A percentile compares a stretch with the other conserved stretches of the same genome.
Evolutionary conservation across 2,888 invertebrate species (phyloP).

Genomic region (Merodon equestris): DNA sequence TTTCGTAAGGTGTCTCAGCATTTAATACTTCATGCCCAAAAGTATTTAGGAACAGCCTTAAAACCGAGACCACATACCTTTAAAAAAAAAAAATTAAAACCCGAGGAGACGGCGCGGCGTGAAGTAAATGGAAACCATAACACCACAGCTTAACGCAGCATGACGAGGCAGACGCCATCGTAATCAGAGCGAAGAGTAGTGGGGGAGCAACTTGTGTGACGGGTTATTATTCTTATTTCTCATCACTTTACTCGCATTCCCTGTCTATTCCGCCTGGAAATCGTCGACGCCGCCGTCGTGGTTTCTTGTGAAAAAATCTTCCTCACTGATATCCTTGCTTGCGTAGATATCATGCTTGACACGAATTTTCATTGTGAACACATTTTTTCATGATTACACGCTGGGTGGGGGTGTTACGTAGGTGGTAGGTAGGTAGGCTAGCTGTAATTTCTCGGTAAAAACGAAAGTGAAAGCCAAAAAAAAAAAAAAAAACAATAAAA

Average conservation of each 20-base stretch:
- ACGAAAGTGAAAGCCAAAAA: background rate
- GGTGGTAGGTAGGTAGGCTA: slow-evolving; percentile 7
- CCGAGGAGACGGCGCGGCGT: slow-evolving; percentile 2
- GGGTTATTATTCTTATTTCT: slow-evolving; percentile 7
- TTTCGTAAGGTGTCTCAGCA: too few relatives aligned
- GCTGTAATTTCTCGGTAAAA: too few relatives aligned
- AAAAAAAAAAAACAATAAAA: slow-evolving; percentile 6
- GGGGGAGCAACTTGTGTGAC: too few relatives aligned
- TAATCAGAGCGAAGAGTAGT: too few relatives aligned
- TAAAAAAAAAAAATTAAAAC: slow-evolving; percentile 53
- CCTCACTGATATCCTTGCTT: slow-evolving; percentile 48
- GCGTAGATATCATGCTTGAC: slow-evolving; percentile 35
- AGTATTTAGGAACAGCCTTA: background rate
- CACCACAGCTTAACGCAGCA: background rate
- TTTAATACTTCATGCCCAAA: too few relatives aligned
- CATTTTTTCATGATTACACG: slow-evolving; percentile 34
- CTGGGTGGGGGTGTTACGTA: slow-evolving; percentile 4
- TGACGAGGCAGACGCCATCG: too few relatives aligned
- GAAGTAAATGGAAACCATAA: background rate
- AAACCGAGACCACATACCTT: slow-evolving; percentile 15
- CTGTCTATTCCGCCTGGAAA: slow-evolving; percentile 22
- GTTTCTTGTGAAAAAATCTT: slow-evolving; percentile 1
- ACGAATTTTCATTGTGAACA: slow-evolving; percentile 39
- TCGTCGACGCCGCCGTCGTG: background rate
- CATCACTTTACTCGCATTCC: slow-evolving; percentile 46